Evolutionary conservation across 2,888 invertebrate genomes (phyloP).

Genomic region (Augiades crinisus): DNA sequence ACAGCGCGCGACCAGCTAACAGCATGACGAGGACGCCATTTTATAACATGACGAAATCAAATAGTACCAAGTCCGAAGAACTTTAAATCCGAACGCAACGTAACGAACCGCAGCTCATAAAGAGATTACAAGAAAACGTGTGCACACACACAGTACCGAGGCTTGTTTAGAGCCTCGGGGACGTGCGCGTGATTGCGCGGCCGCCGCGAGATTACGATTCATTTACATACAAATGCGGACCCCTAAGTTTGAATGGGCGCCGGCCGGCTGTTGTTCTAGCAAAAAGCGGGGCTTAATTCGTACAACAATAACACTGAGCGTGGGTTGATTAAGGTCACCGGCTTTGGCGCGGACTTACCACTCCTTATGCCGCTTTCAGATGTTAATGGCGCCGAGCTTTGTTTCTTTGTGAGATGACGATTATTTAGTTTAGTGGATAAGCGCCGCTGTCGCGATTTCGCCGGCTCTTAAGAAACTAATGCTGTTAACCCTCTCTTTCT

Average conservation of each 20-base stretch:
- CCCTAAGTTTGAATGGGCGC: constrained; percentile 68
- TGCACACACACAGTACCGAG: constrained; percentile 6
- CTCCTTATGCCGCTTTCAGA: constrained; percentile 53
- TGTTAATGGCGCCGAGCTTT: constrained; percentile 37
- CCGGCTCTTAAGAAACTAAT: neutral
- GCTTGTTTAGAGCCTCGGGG: constrained; percentile 31
- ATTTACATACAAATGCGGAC: constrained; percentile 76
- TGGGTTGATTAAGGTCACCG: constrained; percentile 56
- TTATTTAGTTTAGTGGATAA: constrained; percentile 9
- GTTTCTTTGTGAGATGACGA: constrained; percentile 40
- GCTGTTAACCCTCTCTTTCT: neutral
- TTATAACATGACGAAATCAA: no score
- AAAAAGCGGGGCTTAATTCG: constrained; percentile 72
- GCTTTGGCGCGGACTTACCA: constrained; percentile 20
- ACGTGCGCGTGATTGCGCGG: constrained; percentile 59
- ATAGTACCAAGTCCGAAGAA: no score
- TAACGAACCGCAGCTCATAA: neutral
- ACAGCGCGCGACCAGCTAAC: no score
- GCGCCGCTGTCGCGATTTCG: no score
- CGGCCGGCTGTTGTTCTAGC: constrained; percentile 66
- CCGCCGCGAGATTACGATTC: constrained; percentile 65
- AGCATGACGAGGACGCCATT: neutral
- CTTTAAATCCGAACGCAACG: no score
- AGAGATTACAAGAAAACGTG: constrained; percentile 18
- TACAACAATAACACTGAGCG: constrained; percentile 65